A percentile compares a stretch with the other conserved stretches of the same genome.
Conservation (phyloP, 2,888 invertebrate genomes). For the Steromphala cineraria region DNA sequence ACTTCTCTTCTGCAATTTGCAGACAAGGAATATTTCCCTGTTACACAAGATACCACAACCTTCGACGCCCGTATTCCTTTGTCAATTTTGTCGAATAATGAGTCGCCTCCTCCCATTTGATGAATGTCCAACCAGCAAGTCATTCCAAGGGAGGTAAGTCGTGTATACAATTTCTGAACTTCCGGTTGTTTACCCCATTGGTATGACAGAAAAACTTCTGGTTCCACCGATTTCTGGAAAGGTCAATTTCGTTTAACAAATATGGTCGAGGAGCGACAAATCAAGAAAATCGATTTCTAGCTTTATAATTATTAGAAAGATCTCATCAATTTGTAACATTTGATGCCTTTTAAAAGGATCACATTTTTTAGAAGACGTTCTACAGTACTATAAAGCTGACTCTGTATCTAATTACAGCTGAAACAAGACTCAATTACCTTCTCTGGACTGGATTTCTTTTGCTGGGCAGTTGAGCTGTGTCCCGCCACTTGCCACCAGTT, state of each 20-base stretch:
- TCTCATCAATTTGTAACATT: no score
- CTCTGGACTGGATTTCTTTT: neutral
- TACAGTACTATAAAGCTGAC: no score
- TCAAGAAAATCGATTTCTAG: no score
- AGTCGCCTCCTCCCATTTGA: conserved; percentile 74
- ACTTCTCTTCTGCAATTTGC: conserved; percentile 73
- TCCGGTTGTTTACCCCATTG: conserved; percentile 73
- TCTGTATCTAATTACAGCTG: no score
- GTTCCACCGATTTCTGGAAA: no score
- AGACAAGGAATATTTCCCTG: conserved; percentile 71
- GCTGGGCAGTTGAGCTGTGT: conserved; percentile 1
- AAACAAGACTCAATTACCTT: no score
- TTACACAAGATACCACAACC: conserved; percentile 68
- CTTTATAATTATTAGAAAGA: no score
- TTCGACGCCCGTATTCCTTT: conserved; percentile 63
- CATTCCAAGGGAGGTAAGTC: conserved; percentile 59
- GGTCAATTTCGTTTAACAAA: no score
- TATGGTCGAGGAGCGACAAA: no score
- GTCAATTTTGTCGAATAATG: conserved; percentile 73
- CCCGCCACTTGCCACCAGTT: conserved; percentile 51
- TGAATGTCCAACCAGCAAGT: conserved; percentile 72
- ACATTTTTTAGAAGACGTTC: no score
- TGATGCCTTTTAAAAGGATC: no score
- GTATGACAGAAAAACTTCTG: conserved; percentile 69
- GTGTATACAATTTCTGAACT: conserved; percentile 61